Percentiles rank a stretch among this genome's conserved stretches.
phyloP scores from a whole-genome alignment of 2,888 invertebrate species.

The Cataglyphis albicans region DNA sequence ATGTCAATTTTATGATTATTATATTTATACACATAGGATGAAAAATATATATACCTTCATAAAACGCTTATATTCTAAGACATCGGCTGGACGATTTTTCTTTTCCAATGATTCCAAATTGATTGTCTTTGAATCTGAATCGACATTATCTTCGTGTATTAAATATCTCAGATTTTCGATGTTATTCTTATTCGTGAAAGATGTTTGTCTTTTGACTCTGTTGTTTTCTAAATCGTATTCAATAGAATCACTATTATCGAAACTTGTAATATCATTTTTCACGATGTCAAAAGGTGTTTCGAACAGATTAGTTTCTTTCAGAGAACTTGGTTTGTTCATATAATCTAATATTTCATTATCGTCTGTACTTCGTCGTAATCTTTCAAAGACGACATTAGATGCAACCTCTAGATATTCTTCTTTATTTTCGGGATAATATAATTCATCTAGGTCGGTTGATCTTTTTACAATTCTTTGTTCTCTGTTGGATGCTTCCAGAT shows the following conservation, averaged over 20 bases:
- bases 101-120: slow-evolving; percentile 79
- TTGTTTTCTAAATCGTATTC: slow-evolving; percentile 47
- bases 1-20: neutral
- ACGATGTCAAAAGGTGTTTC: slow-evolving; percentile 52
- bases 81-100: slow-evolving; percentile 81
- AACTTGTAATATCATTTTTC: slow-evolving; percentile 47
- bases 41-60: slow-evolving; percentile 70
- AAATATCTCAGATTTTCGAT: slow-evolving; percentile 62
- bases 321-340: neutral
- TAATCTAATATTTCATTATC: slow-evolving; percentile 63
- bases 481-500: slow-evolving; percentile 88
- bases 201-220: slow-evolving; percentile 56
- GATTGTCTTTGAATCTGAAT: slow-evolving; percentile 74
- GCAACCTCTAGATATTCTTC: slow-evolving; percentile 81
- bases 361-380: slow-evolving; percentile 79
- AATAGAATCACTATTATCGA: neutral
- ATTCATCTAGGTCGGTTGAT: slow-evolving; percentile 82
- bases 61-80: slow-evolving; percentile 81
- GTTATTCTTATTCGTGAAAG: slow-evolving; percentile 56
- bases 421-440: slow-evolving; percentile 70
- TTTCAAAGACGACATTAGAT: slow-evolving; percentile 82
- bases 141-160: slow-evolving; percentile 66
- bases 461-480: slow-evolving; percentile 86
- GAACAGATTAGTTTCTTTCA: slow-evolving; percentile 9
- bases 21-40: neutral